Evolutionary conservation across 2,888 invertebrate genomes (phyloP), one percentile per base, ranked within the genome.

Genomic region (Choreutis nemorana): DNA sequence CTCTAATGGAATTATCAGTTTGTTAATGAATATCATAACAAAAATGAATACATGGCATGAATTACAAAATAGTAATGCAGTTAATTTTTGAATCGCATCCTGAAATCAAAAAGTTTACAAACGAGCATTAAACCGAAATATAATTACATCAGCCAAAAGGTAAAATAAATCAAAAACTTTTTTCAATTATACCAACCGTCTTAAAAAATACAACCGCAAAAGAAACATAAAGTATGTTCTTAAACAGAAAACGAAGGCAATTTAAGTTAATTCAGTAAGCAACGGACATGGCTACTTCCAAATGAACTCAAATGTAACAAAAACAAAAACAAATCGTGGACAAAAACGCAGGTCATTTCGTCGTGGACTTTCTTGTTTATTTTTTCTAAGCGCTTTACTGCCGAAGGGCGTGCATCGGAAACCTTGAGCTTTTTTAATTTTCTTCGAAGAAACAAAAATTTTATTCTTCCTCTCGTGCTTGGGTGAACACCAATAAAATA

Each of bases 281-380:
- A 72, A 59, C 63, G 61, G 70, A 66, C 72, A 61, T 66, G 64
- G 77, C 73, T 72, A 71, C 78, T 75, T 71, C 72, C 59, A 78
- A 78, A 77, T 78, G 77, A 78, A 75, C 73, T 72, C 73, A 68
- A 75, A 72, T 60, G 67, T 64, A 67, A 77, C 71, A 77, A 77
- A 78, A 77, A 77, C 64, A 62, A 73, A 71, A 77, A 77, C 72
- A 75, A 77, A 73, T 64, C 68, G 52, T 64, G 65, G 53, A 78
- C 70, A 77, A 78, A 78, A 78, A 78, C 70, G 65, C 73, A 70
- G 78, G 77, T 77, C 77, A 77, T 73, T 75, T 73, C 68, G 65
- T 59, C 56, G 57, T 70, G 61, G 71, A 67, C 64, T 71, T 59
- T 66, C 66, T 68, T 55, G 65, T 75, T 72, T 73, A 63, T 75